Evolutionary conservation across 2,888 invertebrate genomes (phyloP), one percentile per base, ranked within the genome.

Genomic region (Auanema sp.): DNA sequence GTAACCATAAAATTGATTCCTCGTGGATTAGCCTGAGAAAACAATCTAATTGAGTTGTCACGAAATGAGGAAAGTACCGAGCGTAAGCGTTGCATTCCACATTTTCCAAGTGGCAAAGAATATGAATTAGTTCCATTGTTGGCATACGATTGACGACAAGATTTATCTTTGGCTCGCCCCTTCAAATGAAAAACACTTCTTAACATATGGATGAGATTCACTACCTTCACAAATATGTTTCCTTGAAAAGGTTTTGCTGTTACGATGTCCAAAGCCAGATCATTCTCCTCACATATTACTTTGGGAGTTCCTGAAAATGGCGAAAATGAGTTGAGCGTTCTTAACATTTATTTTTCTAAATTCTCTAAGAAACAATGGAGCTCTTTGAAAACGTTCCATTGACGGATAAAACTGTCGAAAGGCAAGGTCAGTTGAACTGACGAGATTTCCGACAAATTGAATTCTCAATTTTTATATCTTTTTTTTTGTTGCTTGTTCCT

Each of bases 1-100:
- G 81, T 83, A 18, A 83, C 73, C 62, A 76, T 77, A 64, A 83
- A 82, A 64, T 78, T 80, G 60, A 83, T 71, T 23, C 83, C 83
- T 21, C 81, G 72, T 1, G 83, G 83, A 58, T 77, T 79, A 6
- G 80, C 80, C 81, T 81, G 64, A 14, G 43, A 43, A 43, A 14
- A 43, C 12, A 43, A 43, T 18, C 10, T 10, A 3, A 8, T 47
- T 8, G 11, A 58, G 25, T 33, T 49, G 14, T 55, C 42, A 2
- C 55, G 6, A 40, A 24, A 5, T 18, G 8, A 6, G 18, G 12
- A 43, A 56, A 61, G 33, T 65, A 79, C 80, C 69, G 82, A 76
- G 64, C 83, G 62, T 18, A 83, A 65, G 40, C 82, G 52, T 51
- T 80, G 80, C 83, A 83, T 83, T 58, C 83, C 83, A 60, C 83